Evolutionary conservation across 2,113 vertebrate genomes (phyloP), one percentile per base, ranked within the genome.

Genomic region (Psittacus erithacus): DNA sequence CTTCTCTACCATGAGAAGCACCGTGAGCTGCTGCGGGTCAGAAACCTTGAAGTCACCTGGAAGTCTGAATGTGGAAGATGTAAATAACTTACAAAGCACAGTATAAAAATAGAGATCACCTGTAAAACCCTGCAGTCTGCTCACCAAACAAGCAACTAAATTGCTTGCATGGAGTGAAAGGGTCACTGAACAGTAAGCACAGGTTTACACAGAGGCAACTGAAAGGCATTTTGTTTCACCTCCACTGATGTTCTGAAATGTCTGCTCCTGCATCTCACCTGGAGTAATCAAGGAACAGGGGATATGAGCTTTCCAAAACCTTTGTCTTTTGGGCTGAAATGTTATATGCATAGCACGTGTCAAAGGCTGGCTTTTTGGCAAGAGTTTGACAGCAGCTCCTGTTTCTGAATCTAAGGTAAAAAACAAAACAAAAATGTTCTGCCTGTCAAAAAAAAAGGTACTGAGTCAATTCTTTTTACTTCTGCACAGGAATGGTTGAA

Each of bases 291-390:
- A 73, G 67, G 57, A 89, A 86, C 17, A 64, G 44, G 41, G 28
- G 22, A 63, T 33, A 35, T 2, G 31, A 91, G 80, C 73, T 82
- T 82, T 75, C 86, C 62, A 91, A 76, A 88, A 75, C 47, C 78
- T 70, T 62, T 91, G 80, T 73, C 82, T 90, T 88, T 82, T 60
- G 41, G 57, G 57, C 24, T 89, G 77, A 86, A 92, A 91, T 29
- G 24, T 62, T 78, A 20, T 8, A 68, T 28, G 69, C 44, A 74
- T 91, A 84, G 63, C 75, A 86, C 41, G 2, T 53, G 62, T 86
- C 93, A 91, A 93, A 91, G 88, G 50, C 39, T 88, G 70, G 38
- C 16, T 82, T 88, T 88, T 50, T 75, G 83, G 88, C 64, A 86
- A 62, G 70, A 81, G 52, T 71, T 76, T 77, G 65, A 87, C 57